These are phyloP conservation scores for Ceratina japonica DNA, from an alignment of 1,140 invertebrate species.

Conservation along the genomic window DNA sequence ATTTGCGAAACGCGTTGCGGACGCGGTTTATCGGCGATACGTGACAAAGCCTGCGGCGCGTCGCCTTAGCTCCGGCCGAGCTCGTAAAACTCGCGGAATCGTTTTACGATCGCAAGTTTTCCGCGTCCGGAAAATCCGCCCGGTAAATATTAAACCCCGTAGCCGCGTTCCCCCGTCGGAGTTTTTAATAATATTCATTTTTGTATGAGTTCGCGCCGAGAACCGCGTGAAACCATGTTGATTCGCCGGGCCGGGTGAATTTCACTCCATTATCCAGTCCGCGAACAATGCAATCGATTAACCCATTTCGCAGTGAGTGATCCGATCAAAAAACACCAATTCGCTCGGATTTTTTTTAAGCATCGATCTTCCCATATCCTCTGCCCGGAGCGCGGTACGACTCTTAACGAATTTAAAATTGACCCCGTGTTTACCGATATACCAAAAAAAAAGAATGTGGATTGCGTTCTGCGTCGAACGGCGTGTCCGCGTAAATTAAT, in stretches of 20 bases:
- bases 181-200: not conserved
- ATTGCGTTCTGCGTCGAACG: no score
- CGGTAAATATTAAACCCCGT: not conserved
- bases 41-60: slow-evolving; percentile 33
- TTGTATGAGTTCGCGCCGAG: not conserved
- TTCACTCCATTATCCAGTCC: not conserved
- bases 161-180: not conserved
- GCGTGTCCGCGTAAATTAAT: no score
- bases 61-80: slow-evolving; percentile 20
- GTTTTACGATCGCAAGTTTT: slow-evolving; percentile 28
- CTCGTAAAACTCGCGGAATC: slow-evolving; percentile 34
- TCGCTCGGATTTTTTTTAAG: slow-evolving; percentile 1
- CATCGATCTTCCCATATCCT: not conserved
- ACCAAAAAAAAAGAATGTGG: no score
- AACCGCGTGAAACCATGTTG: not conserved
- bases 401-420: no score
- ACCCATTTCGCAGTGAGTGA: not conserved
- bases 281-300: slow-evolving; percentile 8
- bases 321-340: not conserved
- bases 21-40: slow-evolving; percentile 24
- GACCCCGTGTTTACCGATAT: no score
- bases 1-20: slow-evolving; percentile 20
- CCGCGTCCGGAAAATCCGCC: not conserved
- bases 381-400: not conserved
- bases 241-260: not conserved